Base-by-base conservation (phyloP, 2,888 invertebrate species). In the Ochlodes sylvanus region DNA sequence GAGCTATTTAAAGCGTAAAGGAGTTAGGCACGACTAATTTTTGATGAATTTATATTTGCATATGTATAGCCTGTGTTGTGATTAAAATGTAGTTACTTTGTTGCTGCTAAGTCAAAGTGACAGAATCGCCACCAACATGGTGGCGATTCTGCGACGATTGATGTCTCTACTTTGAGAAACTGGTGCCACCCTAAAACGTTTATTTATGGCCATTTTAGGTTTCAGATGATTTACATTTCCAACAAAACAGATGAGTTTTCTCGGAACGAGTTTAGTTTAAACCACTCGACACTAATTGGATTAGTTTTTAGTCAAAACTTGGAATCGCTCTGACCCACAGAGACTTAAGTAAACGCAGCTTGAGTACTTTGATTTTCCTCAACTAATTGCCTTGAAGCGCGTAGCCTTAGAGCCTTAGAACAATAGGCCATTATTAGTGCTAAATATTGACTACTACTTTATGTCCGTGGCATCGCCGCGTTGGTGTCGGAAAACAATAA, bases 271-370 rank as follows among this genome's bases (percentile, higher is more conserved):
- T 42, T 19, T 21, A 21, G 38, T 41, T 57, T 38, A 10, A 38
- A 15, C 17, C 19, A 17, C 42, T 58, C 21, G 58, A 42, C 42
- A 58, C 58, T 58, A 58, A 58, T 58, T 58, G 58, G 41, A 19
- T 21, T 58, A 58, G 58, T 58, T 58, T 58, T 58, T 58, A 58
- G 58, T 58, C 42, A 21, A 58, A 42, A 21, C 58, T 58, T 10
- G 32, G 58, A 50, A 50, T 50, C 50, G 19, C 19, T 19, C 17
- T 4, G 50, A 50, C 19, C 50, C 47, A 17, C 9, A 38, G 47
- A 9, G 47, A 47, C 47, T 47, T 47, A 19, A 47, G 44, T 47
- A 50, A 50, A 50, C 19, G 50, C 50, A 50, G 50, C 17, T 10
- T 50, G 12, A 50, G 50, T 50, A 50, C 50, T 50, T 50, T 50